Evolutionary conservation across 2,888 invertebrate species (phyloP).

Genomic region (Gastracanthus pulcherrimus): DNA sequence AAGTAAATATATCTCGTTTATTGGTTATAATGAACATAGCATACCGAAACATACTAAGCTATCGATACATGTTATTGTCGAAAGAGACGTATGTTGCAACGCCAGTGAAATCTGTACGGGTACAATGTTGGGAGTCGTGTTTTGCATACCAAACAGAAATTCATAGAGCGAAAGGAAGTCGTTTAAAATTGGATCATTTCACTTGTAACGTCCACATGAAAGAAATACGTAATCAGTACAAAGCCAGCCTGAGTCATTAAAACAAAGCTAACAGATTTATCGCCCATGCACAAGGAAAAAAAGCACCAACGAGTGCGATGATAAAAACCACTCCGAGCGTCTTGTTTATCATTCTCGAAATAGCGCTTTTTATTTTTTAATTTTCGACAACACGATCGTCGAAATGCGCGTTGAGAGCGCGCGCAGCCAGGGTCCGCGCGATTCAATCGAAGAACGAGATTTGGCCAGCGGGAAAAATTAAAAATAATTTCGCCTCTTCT

Average conservation of each 20-base stretch:
- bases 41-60: background rate
- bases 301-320: too few species aligned
- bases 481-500: slow-evolving; percentile 45
- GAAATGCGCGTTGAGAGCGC: background rate
- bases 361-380: too few species aligned
- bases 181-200: slow-evolving; percentile 10
- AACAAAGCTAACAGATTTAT: too few species aligned
- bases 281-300: too few species aligned
- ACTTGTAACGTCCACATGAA: too few species aligned
- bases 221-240: too few species aligned
- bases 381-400: too few species aligned
- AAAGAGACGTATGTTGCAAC: background rate
- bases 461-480: slow-evolving; percentile 50
- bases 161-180: slow-evolving; percentile 1
- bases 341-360: too few species aligned
- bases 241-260: too few species aligned
- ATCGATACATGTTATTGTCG: background rate
- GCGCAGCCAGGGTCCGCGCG: background rate
- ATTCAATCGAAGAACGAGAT: slow-evolving; percentile 32
- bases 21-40: too few species aligned
- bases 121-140: background rate
- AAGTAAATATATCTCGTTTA: too few species aligned
- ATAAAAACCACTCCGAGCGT: too few species aligned
- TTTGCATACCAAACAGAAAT: background rate
- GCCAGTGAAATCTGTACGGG: background rate